These are phyloP conservation scores for Auanema freiburgensis DNA, from an alignment of 2,888 invertebrate genomes.

Conservation along the genomic window DNA sequence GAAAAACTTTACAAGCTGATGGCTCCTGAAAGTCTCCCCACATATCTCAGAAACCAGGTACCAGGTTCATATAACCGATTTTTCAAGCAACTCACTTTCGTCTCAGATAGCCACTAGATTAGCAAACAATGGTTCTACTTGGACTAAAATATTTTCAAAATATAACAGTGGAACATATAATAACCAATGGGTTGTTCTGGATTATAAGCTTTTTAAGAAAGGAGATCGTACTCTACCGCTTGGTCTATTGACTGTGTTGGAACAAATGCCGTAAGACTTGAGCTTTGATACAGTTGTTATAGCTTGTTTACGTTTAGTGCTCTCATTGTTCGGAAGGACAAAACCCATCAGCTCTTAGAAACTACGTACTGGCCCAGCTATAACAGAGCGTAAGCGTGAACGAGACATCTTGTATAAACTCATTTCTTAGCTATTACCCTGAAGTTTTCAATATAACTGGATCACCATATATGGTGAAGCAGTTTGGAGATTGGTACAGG, in stretches of 20 bases:
- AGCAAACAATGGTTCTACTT: constrained; percentile 33
- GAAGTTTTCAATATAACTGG: constrained; percentile 73
- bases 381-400: constrained; percentile 71
- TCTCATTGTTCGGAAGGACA: constrained; percentile 43
- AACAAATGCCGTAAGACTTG: constrained; percentile 73
- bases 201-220: constrained; percentile 73
- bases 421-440: constrained; percentile 67
- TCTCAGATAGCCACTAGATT: constrained; percentile 31
- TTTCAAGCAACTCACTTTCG: not conserved
- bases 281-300: not conserved
- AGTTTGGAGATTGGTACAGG: constrained; percentile 72
- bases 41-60: constrained; percentile 77
- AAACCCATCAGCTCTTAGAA: constrained; percentile 48
- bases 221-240: constrained; percentile 40
- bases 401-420: constrained; percentile 72
- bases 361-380: constrained; percentile 78
- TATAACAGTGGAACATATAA: constrained; percentile 80
- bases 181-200: constrained; percentile 78
- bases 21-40: constrained; percentile 70
- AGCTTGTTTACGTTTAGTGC: constrained; percentile 7
- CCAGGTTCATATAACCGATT: not conserved
- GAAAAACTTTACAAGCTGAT: constrained; percentile 72
- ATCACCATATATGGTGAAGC: constrained; percentile 69
- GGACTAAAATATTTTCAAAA: constrained; percentile 68
- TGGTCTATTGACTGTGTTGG: constrained; percentile 75